Evolutionary conservation across 1,140 invertebrate genomes (phyloP).

Genomic region (Hyles euphorbiae): DNA sequence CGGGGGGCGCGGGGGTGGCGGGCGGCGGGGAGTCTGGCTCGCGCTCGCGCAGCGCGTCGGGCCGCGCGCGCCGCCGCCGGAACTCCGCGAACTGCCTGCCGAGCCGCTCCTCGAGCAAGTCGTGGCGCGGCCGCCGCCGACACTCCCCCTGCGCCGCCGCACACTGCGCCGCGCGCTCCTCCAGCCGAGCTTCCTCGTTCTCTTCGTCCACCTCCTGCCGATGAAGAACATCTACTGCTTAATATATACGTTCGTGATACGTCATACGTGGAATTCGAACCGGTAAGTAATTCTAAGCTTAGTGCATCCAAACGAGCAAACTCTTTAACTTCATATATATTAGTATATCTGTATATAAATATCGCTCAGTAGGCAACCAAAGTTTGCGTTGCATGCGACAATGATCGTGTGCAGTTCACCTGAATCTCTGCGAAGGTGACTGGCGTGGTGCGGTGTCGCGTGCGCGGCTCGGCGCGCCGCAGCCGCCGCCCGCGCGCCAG

Average conservation of each 20-base stretch:
- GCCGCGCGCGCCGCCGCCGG: constrained; percentile 33
- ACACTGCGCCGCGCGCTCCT: constrained; percentile 49
- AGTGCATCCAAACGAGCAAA: no score
- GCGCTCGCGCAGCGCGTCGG: constrained; percentile 40
- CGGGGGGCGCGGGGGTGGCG: constrained; percentile 23
- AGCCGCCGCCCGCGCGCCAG: constrained; percentile 77
- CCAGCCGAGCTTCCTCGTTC: constrained; percentile 54
- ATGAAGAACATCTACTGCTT: background rate
- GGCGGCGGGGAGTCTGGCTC: constrained; percentile 65
- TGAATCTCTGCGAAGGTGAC: constrained; percentile 87
- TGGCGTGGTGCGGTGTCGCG: constrained; percentile 81
- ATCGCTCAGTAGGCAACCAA: no score
- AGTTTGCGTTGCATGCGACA: no score
- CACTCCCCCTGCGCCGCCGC: constrained; percentile 26
- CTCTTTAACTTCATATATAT: no score
- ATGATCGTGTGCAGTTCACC: constrained; percentile 50
- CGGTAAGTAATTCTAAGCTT: no score
- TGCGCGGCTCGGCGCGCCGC: constrained; percentile 69
- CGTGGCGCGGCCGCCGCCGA: constrained; percentile 33
- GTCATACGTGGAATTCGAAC: no score
- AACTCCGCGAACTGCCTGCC: constrained; percentile 42
- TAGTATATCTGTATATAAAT: no score
- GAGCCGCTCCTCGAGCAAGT: constrained; percentile 39
- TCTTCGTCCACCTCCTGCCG: constrained; percentile 79
- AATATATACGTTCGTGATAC: background rate